Conservation (phyloP, 2,113 vertebrate species). For the Holacanthus passer region DNA sequence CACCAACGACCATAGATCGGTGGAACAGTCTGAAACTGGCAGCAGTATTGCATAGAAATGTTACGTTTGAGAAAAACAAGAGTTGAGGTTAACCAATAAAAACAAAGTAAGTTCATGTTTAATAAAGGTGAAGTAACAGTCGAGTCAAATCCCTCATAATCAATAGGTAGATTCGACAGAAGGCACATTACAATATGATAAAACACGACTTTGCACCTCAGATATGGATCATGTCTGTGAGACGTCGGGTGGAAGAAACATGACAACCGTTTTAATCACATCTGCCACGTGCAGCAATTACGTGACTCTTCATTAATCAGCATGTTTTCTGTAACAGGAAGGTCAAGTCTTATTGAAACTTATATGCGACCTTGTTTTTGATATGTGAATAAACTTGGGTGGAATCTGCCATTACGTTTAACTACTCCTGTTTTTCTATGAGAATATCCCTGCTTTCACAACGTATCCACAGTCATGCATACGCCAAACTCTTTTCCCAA, state of each 20-base stretch:
- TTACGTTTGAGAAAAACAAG: neutral
- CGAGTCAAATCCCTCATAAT: neutral
- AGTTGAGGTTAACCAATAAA: neutral
- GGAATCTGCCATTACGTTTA: slow-evolving; percentile 7
- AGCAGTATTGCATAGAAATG: neutral
- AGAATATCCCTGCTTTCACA: slow-evolving; percentile 27
- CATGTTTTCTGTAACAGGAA: neutral
- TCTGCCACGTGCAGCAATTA: neutral
- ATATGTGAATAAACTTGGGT: neutral
- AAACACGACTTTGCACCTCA: slow-evolving; percentile 17
- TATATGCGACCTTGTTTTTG: neutral
- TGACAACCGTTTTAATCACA: neutral
- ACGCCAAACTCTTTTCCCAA: slow-evolving; percentile 46
- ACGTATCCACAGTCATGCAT: slow-evolving; percentile 7
- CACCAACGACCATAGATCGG: neutral
- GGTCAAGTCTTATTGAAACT: neutral
- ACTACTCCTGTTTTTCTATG: neutral
- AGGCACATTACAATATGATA: slow-evolving; percentile 20
- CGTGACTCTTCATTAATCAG: slow-evolving; percentile 28
- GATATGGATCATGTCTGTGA: slow-evolving; percentile 27
- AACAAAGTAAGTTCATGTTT: neutral
- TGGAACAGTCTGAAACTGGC: neutral
- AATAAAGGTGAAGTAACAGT: neutral
- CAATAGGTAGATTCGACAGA: neutral
- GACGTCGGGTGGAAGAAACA: neutral